Base-by-base conservation (phyloP, 2,113 vertebrate genomes). In the Pithys albifrons region DNA sequence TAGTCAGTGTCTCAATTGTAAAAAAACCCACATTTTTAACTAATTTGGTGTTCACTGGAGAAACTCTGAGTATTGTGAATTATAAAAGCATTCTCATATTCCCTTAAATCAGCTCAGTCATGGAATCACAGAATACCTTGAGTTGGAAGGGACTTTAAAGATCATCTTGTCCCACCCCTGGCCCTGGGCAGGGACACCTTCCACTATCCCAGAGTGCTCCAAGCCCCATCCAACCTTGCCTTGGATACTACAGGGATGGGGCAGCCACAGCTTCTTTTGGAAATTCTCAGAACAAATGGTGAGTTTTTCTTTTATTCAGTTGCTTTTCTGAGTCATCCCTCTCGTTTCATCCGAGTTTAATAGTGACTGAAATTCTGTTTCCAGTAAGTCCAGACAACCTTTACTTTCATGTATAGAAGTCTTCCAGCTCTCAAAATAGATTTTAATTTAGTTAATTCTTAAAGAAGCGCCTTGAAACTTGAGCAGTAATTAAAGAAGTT, bases 381-480 rank as follows among this genome's bases (percentile, higher is more conserved):
- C 70, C 16, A 87, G 2, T 75, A 84, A 69, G 69, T 49, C 73
- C 65, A 69, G 89, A 37, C 35, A 72, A 48, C 79, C 45, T 90
- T 58, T 73, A 27, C 69, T 95, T 94, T 93, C 46, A 91, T 58
- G 35, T 58, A 29, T 2, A 65, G 66, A 93, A 94, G 51, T 41
- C 88, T 91, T 37, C 61, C 62, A 43, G 88, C 66, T 69, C 95
- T 91, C 92, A 75, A 91, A 93, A 96, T 6, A 91, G 70, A 77
- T 61, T 48, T 92, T 92, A 87, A 95, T 93, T 93, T 52, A 94
- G 93, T 94, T 96, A 95, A 95, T 93, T 91, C 93, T 78, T 69
- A 69, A 93, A 93, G 65, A 85, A 28, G 41, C 1, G 48, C 77
- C 88, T 96, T 94, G 94, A 93, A 96, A 95, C 79, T 81, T 31